Base-by-base conservation (phyloP, 1,140 invertebrate species). In the Neodiprion virginianus region DNA sequence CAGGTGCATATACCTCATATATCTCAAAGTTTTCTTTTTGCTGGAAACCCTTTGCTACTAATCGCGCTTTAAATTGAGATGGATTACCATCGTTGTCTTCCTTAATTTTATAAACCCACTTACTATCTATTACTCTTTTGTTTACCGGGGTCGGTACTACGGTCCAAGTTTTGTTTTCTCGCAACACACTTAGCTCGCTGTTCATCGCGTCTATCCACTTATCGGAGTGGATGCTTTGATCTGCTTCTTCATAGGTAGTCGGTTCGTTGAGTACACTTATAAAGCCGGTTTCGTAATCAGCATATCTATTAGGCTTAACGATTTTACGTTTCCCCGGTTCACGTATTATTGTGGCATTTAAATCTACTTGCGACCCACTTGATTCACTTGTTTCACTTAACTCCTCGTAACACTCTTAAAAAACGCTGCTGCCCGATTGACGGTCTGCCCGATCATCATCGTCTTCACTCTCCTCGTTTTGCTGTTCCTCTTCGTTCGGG, bases 161-260 rank as follows among this genome's bases (percentile, higher is more conserved):
- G 47, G 69, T 61, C 81, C 81, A 88, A 14, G 82, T 86, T 23
- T 82, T 70, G 78, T 86, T 86, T 74, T 81, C 79, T 10, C 72
- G 67, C n/a, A 82, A 21, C 17, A 21, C 17, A 21, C 17, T 21
- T 21, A 21, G 17, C 17, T 21, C 17, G 17, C 17, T 21, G 69
- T 17, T 67, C 66, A 84, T 86, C 1, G 85, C 83, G 48, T 77
- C 67, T 66, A 77, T 73, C 84, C 86, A 87, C 11, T 79, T 48
- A 82, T 85, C 72, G 82, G 68, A 50, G 28, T 75, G 48, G 17
- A 21, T 21, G 17, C 17, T 21, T 21, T 21, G 17, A 21, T 0
- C 17, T 21, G 17, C 17, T 21, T 21, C 17, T 21, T 21, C 17
- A 21, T 21, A 21, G 17, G 17, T 21, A 21, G 17, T 21, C 17